phyloP scores from a whole-genome alignment of 2,113 vertebrate species.

The Oryzias woworae region DNA sequence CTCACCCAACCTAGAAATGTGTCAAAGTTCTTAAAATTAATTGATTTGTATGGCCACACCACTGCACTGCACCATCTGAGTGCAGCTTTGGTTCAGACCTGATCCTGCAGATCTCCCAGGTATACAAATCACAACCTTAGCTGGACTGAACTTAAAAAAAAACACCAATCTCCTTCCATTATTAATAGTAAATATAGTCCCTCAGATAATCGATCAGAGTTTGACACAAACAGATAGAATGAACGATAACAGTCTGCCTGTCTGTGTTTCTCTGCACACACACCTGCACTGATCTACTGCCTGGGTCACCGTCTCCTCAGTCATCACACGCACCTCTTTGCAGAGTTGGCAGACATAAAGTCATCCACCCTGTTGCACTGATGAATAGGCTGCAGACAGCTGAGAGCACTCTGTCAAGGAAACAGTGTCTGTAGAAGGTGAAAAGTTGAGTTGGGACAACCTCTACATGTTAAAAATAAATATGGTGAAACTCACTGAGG shows the following conservation, averaged over 20 bases:
- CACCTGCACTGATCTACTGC: conserved; percentile 17
- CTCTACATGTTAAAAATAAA: conserved; percentile 23
- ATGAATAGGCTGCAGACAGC: conserved; percentile 69
- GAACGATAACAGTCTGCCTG: conserved; percentile 33
- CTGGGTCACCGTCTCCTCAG: conserved; percentile 27
- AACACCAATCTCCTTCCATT: too few relatives aligned
- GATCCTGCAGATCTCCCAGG: too few relatives aligned
- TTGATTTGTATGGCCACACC: too few relatives aligned
- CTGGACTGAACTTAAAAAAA: too few relatives aligned
- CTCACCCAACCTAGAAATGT: too few relatives aligned
- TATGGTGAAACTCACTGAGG: too few relatives aligned
- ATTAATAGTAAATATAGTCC: conserved; percentile 12
- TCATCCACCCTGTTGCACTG: conserved; percentile 53
- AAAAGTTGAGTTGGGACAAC: conserved; percentile 38
- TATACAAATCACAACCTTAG: too few relatives aligned
- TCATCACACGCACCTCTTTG: conserved; percentile 45
- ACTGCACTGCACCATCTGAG: too few relatives aligned
- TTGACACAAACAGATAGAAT: conserved; percentile 17
- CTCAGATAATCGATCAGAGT: conserved; percentile 26
- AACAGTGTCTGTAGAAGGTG: conserved; percentile 29
- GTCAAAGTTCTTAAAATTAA: too few relatives aligned
- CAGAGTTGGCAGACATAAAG: conserved; percentile 50
- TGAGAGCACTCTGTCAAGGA: conserved; percentile 54
- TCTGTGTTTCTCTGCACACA: conserved; percentile 1
- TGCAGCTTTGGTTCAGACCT: too few relatives aligned